These are phyloP conservation scores for Electrophaes corylata DNA, from an alignment of 2,888 invertebrate genomes.

Conservation along the genomic window DNA sequence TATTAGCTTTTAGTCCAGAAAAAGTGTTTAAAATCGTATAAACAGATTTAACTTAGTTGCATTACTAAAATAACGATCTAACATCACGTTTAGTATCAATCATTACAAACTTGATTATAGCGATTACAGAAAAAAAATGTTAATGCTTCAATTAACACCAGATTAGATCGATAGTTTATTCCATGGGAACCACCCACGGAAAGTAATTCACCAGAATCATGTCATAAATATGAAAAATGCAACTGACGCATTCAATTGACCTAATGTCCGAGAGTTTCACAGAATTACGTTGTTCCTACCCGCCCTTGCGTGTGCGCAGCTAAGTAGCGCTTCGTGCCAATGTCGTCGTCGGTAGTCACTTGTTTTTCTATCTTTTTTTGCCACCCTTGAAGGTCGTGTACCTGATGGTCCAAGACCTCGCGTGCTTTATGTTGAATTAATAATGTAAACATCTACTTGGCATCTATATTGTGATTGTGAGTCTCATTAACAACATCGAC, in stretches of 20 bases:
- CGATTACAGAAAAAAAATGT: conserved; percentile 4
- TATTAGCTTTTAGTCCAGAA: too few relatives aligned
- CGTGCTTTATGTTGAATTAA: conserved; percentile 61
- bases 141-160: not conserved
- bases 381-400: conserved; percentile 72
- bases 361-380: conserved; percentile 64
- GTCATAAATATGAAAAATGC: conserved; percentile 27
- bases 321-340: conserved; percentile 71
- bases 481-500: conserved; percentile 9
- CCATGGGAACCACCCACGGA: conserved; percentile 14
- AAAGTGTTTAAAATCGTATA: not conserved
- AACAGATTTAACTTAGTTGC: not conserved
- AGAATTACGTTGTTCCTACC: conserved; percentile 50
- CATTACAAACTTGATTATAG: not conserved
- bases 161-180: conserved; percentile 17
- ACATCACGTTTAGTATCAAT: conserved; percentile 10
- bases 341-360: conserved; percentile 72
- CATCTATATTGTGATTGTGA: conserved; percentile 24
- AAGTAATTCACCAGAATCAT: conserved; percentile 33
- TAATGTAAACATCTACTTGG: conserved; percentile 53
- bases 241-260: conserved; percentile 34
- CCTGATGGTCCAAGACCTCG: conserved; percentile 67
- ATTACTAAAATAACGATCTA: not conserved
- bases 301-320: conserved; percentile 78
- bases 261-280: conserved; percentile 41